Base-by-base conservation (phyloP, 2,888 invertebrate genomes). In the Sarcophaga variegata region DNA sequence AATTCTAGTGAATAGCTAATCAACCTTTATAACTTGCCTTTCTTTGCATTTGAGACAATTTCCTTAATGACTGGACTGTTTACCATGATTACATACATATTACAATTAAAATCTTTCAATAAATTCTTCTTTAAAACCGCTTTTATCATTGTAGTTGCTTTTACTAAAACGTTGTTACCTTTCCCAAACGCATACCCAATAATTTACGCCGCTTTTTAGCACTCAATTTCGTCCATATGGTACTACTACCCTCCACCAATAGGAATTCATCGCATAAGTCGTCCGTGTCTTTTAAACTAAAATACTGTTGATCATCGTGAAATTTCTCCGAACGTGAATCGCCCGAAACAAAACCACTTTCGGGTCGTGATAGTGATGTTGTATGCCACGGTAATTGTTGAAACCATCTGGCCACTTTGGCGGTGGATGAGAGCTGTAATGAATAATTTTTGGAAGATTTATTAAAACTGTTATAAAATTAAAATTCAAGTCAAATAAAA, bases 331-430 rank as follows among this genome's bases (percentile, higher is more conserved):
- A 94, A 82, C 94, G 94, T 81, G 95, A 95, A 80, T 94, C 95
- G 45, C 96, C 96, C 27, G 96, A 96, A 59, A 96, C 95, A 93
- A 97, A 97, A 14, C 97, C 97, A 91, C 96, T 96, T 92, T 97
- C 97, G 0, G 96, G 96, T 12, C 96, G 94, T 12, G 96, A 96
- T 82, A 96, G 94, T 20, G 96, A 95, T 14, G 95, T 94, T 86
- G 93, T 92, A 75, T 93, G 91, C 93, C 93, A 93, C 75, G 93
- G 93, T 89, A 96, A 94, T 88, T 96, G 95, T 88, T 96, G 96
- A 92, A 97, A 97, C 97, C 97, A 97, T 74, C 97, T 95, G 91
- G 96, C 96, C 91, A 97, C 96, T 94, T 97, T 97, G 86, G 96
- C 96, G 88, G 95, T 95, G 80, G 97, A 96, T 89, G 96, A 96